A percentile compares a stretch with the other conserved stretches of the same genome.
These are phyloP conservation scores for Sinotaia quadrata DNA, from an alignment of 2,888 invertebrate species.

Conservation along the genomic window DNA sequence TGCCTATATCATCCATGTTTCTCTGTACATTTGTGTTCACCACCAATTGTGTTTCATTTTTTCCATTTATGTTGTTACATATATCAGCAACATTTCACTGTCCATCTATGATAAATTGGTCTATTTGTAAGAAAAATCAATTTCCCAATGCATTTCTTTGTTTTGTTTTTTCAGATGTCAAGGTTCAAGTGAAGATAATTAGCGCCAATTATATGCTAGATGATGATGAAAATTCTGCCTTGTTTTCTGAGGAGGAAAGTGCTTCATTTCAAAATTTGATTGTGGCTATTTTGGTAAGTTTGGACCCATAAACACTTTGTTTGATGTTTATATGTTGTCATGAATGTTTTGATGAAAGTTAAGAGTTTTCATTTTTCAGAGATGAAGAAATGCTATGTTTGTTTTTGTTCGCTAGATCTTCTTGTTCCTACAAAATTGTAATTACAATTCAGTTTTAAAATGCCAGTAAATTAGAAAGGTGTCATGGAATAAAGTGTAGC, in stretches of 20 bases:
- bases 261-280: constrained; percentile 67
- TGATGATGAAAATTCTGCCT: constrained; percentile 58
- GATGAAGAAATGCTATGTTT: too few relatives aligned
- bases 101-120: too few relatives aligned
- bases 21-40: not conserved
- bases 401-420: too few relatives aligned
- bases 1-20: not conserved
- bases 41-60: not conserved
- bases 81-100: too few relatives aligned
- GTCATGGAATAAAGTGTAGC: too few relatives aligned
- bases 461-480: too few relatives aligned
- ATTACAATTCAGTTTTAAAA: too few relatives aligned
- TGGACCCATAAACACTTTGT: not conserved
- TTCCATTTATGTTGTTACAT: too few relatives aligned
- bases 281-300: constrained; percentile 65
- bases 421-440: too few relatives aligned
- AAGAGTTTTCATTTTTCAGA: too few relatives aligned
- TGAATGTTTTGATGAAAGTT: too few relatives aligned
- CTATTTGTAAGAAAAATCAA: not conserved
- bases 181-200: constrained; percentile 69
- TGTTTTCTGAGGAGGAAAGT: constrained; percentile 66
- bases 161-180: constrained; percentile 51
- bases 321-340: too few relatives aligned
- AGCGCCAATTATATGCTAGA: constrained; percentile 63
- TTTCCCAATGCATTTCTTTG: not conserved